These are phyloP conservation scores for Riptortus pedestris DNA, from an alignment of 1,140 invertebrate genomes.

Conservation along the genomic window DNA sequence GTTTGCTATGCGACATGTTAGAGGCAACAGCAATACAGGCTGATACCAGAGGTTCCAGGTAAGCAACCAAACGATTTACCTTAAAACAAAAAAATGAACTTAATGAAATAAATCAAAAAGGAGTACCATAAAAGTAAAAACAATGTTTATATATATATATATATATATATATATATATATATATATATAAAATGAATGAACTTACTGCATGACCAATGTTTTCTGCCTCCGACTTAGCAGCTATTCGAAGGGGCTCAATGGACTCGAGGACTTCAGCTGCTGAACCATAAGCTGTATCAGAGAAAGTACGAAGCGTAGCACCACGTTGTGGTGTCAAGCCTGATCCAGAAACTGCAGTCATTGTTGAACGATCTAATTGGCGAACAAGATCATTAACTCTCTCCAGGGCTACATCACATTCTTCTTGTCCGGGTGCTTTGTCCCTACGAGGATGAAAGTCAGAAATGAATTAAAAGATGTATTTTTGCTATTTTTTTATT, in stretches of 20 bases:
- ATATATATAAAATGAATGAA: conserved; percentile 20
- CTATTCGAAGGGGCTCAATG: conserved; percentile 66
- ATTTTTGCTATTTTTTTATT: background rate
- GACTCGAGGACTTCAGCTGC: conserved; percentile 66
- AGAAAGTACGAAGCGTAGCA: conserved; percentile 70
- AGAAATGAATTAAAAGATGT: background rate
- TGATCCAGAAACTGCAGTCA: conserved; percentile 72
- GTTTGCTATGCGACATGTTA: conserved; percentile 76
- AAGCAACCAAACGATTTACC: conserved; percentile 67
- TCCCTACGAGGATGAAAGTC: conserved; percentile 48
- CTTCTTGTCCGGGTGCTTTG: conserved; percentile 87
- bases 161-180: background rate
- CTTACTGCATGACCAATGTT: conserved; percentile 73
- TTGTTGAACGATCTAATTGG: conserved; percentile 74
- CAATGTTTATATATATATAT: background rate
- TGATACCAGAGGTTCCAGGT: conserved; percentile 73
- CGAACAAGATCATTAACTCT: conserved; percentile 62
- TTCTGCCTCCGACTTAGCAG: conserved; percentile 85
- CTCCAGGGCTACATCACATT: conserved; percentile 78
- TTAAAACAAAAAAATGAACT: conserved; percentile 32
- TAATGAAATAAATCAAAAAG: no score
- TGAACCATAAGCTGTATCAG: conserved; percentile 63
- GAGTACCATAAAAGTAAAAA: background rate
- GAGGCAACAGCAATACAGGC: conserved; percentile 80
- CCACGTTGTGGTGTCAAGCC: conserved; percentile 58